Percentiles rank a stretch among this genome's conserved stretches.
Evolutionary conservation across 2,888 invertebrate genomes (phyloP).

Genomic region (Rhogogaster chlorosoma): DNA sequence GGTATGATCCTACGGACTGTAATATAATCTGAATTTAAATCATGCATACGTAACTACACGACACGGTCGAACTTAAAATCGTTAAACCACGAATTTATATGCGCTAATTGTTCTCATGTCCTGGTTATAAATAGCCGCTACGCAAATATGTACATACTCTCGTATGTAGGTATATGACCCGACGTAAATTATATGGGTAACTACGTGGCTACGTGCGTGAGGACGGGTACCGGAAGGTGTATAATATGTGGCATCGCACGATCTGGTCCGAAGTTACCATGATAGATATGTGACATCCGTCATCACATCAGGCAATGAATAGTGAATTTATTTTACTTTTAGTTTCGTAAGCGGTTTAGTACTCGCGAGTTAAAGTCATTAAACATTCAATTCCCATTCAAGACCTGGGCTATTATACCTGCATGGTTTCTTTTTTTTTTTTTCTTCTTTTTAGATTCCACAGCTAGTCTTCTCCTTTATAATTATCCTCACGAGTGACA

Average conservation of each 20-base stretch:
- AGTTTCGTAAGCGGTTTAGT: background rate
- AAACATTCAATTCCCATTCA: background rate
- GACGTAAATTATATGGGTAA: slow-evolving; percentile 15
- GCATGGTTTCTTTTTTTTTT: background rate
- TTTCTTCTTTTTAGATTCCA: too few relatives aligned
- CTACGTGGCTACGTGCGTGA: background rate
- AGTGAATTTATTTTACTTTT: background rate
- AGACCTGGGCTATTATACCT: background rate
- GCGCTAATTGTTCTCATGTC: slow-evolving; percentile 12
- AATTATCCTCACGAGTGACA: background rate
- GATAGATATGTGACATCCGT: slow-evolving; percentile 61
- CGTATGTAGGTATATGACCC: background rate
- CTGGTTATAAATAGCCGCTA: slow-evolving; percentile 2
- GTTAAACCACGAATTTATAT: slow-evolving; percentile 1
- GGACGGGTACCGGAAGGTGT: slow-evolving; percentile 21
- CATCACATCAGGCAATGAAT: slow-evolving; percentile 59
- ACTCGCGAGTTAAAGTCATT: background rate
- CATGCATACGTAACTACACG: background rate
- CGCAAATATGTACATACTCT: background rate
- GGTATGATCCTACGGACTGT: background rate
- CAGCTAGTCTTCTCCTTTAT: background rate
- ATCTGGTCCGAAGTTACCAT: background rate
- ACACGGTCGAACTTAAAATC: background rate
- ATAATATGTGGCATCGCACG: background rate
- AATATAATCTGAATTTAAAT: background rate